These are phyloP conservation scores for Brenthis ino DNA, from an alignment of 2,888 invertebrate species.

Conservation along the genomic window DNA sequence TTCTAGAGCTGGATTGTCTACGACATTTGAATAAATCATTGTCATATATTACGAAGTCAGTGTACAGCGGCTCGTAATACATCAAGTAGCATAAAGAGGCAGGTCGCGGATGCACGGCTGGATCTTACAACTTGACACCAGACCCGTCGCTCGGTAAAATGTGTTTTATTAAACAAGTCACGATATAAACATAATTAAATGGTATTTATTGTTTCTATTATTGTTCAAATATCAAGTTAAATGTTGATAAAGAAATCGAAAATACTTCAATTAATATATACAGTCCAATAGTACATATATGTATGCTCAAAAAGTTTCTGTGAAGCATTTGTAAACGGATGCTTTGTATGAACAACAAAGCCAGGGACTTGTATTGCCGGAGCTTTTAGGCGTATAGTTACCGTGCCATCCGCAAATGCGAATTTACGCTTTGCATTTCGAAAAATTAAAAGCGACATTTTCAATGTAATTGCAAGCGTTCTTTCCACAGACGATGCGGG, in stretches of 20 bases:
- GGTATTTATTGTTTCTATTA: too few species aligned
- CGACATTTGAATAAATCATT: slow-evolving; percentile 64
- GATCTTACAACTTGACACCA: slow-evolving; percentile 24
- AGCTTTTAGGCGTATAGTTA: slow-evolving; percentile 77
- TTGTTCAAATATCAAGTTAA: too few species aligned
- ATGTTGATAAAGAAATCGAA: not conserved
- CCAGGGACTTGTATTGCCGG: slow-evolving; percentile 62
- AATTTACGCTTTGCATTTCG: slow-evolving; percentile 78
- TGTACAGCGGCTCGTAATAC: slow-evolving; percentile 62
- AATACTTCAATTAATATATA: not conserved
- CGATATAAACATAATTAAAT: slow-evolving; percentile 5
- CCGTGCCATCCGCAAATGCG: slow-evolving; percentile 70
- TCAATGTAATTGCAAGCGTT: slow-evolving; percentile 75
- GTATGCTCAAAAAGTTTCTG: slow-evolving; percentile 61
- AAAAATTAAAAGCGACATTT: slow-evolving; percentile 80
- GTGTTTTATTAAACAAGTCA: slow-evolving; percentile 1
- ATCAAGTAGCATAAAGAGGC: slow-evolving; percentile 64
- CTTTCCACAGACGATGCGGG: slow-evolving; percentile 69
- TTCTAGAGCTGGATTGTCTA: slow-evolving; percentile 29
- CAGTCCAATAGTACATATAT: slow-evolving; percentile 2
- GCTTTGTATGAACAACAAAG: slow-evolving; percentile 77
- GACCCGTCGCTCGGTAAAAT: slow-evolving; percentile 11
- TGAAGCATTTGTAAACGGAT: slow-evolving; percentile 64
- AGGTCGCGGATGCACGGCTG: slow-evolving; percentile 36
- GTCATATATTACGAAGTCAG: slow-evolving; percentile 69